Percentiles rank a stretch among this genome's conserved stretches.
Conservation (phyloP, 1,140 invertebrate species). For the Agrilus planipennis region DNA sequence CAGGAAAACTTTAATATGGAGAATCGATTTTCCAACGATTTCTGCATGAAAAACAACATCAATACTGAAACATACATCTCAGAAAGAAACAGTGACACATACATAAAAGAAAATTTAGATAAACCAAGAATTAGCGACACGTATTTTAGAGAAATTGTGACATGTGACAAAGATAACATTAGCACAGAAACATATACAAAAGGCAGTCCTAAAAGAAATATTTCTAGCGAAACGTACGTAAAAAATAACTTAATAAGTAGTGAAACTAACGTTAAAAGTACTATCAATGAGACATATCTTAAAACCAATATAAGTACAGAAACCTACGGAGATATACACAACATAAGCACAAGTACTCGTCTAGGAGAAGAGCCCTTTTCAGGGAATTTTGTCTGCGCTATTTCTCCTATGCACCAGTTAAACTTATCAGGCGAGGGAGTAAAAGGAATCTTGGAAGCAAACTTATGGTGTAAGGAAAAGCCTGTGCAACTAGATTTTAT, state of each 20-base stretch:
- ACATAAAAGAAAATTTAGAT: background rate
- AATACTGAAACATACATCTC: conserved; percentile 12
- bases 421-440: conserved; percentile 5
- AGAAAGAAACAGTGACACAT: background rate
- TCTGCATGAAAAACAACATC: no score
- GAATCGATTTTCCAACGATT: no score
- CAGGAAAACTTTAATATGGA: no score
- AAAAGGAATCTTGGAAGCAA: conserved; percentile 8
- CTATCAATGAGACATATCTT: conserved; percentile 8
- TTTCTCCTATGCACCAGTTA: background rate
- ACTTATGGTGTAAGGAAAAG: conserved; percentile 9
- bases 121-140: background rate
- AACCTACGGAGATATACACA: conserved; percentile 14
- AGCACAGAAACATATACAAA: conserved; percentile 12
- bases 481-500: background rate
- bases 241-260: conserved; percentile 1
- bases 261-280: background rate
- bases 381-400: background rate
- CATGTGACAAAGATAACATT: conserved; percentile 9
- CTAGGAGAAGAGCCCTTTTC: conserved; percentile 1
- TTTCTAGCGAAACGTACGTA: conserved; percentile 8
- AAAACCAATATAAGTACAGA: background rate
- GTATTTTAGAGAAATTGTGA: conserved; percentile 7
- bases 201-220: conserved; percentile 8
- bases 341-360: background rate